Evolutionary conservation across 2,797 vertebrate genomes (phyloP).

Genomic region (Bucorvus abyssinicus): DNA sequence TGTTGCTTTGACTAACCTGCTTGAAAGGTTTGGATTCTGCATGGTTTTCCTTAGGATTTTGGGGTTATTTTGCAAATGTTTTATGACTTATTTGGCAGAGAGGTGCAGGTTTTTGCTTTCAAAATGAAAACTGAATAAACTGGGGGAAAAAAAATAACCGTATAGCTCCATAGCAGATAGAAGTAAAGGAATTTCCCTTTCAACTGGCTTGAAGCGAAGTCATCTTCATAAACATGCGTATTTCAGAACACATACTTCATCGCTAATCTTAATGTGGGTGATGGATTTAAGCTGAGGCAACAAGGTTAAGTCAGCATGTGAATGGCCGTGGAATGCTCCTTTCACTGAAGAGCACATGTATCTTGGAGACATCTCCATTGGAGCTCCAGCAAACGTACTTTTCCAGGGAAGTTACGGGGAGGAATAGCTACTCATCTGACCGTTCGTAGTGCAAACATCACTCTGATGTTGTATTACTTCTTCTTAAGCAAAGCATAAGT

Average conservation of each 20-base stretch:
- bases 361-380: neutral
- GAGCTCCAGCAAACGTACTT: neutral
- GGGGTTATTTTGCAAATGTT: neutral
- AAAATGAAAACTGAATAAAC: neutral
- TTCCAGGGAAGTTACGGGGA: neutral
- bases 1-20: neutral
- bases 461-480: neutral
- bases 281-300: neutral
- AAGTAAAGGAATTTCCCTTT: neutral
- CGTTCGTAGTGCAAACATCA: neutral
- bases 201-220: fast-evolving
- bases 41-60: neutral
- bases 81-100: neutral
- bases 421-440: neutral
- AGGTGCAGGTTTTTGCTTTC: neutral
- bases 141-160: neutral
- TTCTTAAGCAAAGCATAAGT: neutral
- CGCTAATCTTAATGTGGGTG: neutral
- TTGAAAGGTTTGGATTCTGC: neutral
- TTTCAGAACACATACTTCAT: neutral
- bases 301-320: neutral
- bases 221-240: neutral
- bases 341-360: neutral
- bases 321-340: neutral
- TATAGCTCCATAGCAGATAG: neutral